Conservation (phyloP, 2,113 vertebrate species). For the Saimiri boliviensis region DNA sequence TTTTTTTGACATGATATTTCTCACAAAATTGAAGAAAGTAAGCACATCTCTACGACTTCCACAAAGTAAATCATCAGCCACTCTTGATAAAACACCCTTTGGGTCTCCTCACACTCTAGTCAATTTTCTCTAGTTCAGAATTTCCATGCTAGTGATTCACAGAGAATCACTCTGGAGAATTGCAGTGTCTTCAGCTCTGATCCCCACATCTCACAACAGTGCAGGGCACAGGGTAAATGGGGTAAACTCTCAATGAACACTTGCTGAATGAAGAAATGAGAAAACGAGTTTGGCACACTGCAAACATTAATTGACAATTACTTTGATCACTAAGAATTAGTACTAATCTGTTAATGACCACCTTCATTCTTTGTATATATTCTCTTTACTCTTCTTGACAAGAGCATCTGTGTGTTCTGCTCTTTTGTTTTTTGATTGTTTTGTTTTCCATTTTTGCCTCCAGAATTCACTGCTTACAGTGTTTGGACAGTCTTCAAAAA, state of each 20-base stretch:
- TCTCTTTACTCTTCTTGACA: not conserved
- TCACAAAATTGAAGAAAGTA: not conserved
- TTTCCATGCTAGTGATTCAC: not conserved
- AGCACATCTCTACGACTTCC: not conserved
- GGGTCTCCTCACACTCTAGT: not conserved
- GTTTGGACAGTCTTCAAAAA: conserved; percentile 27
- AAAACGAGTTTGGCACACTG: not conserved
- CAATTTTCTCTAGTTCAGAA: not conserved
- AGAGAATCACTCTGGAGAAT: not conserved
- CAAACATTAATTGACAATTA: not conserved
- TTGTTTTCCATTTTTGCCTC: not conserved
- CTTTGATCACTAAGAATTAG: not conserved
- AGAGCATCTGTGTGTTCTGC: not conserved
- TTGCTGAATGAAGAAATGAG: not conserved
- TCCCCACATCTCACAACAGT: not conserved
- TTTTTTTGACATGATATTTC: not conserved
- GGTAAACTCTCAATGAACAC: not conserved
- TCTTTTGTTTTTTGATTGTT: not conserved
- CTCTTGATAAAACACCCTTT: not conserved
- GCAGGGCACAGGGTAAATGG: not conserved
- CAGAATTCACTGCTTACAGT: not conserved
- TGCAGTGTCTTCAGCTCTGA: not conserved
- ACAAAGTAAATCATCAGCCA: not conserved
- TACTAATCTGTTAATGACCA: not conserved
- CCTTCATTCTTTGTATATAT: not conserved